These are phyloP conservation scores for Cyprinodon diabolis DNA, from an alignment of 2,797 vertebrate species.

Conservation along the genomic window DNA sequence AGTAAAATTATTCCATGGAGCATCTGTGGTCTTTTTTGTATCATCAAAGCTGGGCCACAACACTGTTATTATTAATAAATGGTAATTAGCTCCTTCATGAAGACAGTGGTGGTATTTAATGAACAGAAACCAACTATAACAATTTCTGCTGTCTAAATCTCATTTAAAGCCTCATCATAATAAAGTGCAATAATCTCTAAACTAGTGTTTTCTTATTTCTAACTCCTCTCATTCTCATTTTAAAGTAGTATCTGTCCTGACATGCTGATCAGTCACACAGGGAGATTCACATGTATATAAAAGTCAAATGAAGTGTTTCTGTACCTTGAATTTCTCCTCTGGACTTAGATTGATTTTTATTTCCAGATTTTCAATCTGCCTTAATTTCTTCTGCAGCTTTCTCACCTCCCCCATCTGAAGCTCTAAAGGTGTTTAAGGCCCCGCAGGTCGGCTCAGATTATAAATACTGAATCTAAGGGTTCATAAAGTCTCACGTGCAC, in stretches of 20 bases:
- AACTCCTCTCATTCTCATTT: conserved; percentile 6
- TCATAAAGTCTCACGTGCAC: conserved; percentile 11
- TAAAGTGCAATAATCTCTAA: neutral
- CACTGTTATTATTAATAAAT: conserved; percentile 43
- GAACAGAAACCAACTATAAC: conserved; percentile 7
- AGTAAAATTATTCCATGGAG: no score
- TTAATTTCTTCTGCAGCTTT: conserved; percentile 87
- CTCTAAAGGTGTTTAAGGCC: conserved; percentile 10
- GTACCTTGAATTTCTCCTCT: conserved; percentile 84
- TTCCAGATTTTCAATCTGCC: conserved; percentile 87
- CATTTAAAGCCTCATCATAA: conserved; percentile 15
- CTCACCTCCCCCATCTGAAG: conserved; percentile 83
- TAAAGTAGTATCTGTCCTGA: conserved; percentile 21
- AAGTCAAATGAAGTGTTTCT: conserved; percentile 44
- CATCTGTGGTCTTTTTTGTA: no score
- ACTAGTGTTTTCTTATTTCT: neutral
- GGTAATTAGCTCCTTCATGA: conserved; percentile 38
- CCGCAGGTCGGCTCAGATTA: neutral
- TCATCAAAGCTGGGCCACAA: no score
- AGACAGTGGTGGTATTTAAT: conserved; percentile 18
- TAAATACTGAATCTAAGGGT: neutral
- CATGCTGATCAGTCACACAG: conserved; percentile 14
- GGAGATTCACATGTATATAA: conserved; percentile 3
- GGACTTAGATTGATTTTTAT: conserved; percentile 79
- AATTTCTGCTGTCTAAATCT: conserved; percentile 5